Evolutionary conservation across 2,113 vertebrate genomes (phyloP).

Genomic region (Pogonocichla stellata): DNA sequence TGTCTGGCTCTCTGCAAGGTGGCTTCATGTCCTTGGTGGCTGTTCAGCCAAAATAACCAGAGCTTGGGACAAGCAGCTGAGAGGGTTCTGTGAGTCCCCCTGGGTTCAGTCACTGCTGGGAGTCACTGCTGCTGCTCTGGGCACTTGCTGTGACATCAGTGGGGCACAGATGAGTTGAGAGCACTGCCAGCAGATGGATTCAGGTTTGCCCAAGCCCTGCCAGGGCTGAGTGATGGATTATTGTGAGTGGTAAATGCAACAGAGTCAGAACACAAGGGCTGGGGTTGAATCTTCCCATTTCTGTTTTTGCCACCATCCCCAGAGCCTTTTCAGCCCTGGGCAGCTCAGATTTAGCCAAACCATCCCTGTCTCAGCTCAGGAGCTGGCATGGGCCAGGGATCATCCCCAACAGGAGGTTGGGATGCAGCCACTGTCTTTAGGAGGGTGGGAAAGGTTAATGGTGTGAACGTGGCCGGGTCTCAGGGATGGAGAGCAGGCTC

Average conservation of each 20-base stretch:
- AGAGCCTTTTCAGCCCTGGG: neutral
- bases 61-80: neutral
- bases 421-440: neutral
- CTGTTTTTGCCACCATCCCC: accelerated
- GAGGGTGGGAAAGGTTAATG: neutral
- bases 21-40: neutral
- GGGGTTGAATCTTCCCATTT: neutral
- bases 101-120: neutral
- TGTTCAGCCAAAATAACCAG: neutral
- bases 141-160: neutral
- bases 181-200: neutral
- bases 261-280: neutral
- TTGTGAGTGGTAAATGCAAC: neutral
- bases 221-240: neutral
- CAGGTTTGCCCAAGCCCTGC: neutral
- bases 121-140: neutral
- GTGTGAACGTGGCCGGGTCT: neutral
- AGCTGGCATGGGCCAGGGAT: neutral
- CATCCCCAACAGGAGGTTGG: accelerated
- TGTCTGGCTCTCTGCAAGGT: neutral
- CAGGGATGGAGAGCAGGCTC: neutral
- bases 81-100: neutral
- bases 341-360: neutral
- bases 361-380: neutral
- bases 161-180: neutral